Evolutionary conservation across 2,888 invertebrate genomes (phyloP).

Genomic region (Agriopis aurantiaria): DNA sequence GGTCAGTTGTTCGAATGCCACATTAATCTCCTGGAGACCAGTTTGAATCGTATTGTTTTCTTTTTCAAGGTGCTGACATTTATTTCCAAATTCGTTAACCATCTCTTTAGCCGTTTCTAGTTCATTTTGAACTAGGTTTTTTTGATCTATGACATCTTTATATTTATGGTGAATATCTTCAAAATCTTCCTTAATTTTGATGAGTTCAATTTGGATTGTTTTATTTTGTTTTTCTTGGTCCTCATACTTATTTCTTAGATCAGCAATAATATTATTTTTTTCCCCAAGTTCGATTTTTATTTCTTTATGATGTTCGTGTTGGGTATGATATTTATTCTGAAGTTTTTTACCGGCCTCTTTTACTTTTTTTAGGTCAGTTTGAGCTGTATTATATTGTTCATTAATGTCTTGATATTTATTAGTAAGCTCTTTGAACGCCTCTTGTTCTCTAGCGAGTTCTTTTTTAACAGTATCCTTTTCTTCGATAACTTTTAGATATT

Average conservation of each 20-base stretch:
- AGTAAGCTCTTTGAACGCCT: not conserved
- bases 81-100: slow-evolving; percentile 1
- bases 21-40: not conserved
- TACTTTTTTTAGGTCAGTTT: slow-evolving; percentile 12
- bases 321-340: slow-evolving; percentile 17
- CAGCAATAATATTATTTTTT: slow-evolving; percentile 4
- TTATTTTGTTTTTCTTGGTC: not conserved
- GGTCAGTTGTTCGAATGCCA: not conserved
- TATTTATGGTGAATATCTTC: slow-evolving; percentile 1
- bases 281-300: slow-evolving; percentile 9
- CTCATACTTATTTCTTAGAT: slow-evolving; percentile 2
- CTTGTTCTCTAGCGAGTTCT: not conserved
- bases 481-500: not conserved
- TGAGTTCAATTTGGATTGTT: not conserved
- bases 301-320: slow-evolving; percentile 19
- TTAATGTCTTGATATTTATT: slow-evolving; percentile 1
- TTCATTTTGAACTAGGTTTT: slow-evolving; percentile 2
- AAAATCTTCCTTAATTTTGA: not conserved
- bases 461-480: slow-evolving; percentile 8
- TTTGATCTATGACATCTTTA: slow-evolving; percentile 1
- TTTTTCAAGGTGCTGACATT: slow-evolving; percentile 1
- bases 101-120: slow-evolving; percentile 5
- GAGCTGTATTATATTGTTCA: not conserved
- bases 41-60: slow-evolving; percentile 3
- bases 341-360: slow-evolving; percentile 21